phyloP scores from a whole-genome alignment of 2,797 vertebrate genomes.

The Peromyscus attwateri region DNA sequence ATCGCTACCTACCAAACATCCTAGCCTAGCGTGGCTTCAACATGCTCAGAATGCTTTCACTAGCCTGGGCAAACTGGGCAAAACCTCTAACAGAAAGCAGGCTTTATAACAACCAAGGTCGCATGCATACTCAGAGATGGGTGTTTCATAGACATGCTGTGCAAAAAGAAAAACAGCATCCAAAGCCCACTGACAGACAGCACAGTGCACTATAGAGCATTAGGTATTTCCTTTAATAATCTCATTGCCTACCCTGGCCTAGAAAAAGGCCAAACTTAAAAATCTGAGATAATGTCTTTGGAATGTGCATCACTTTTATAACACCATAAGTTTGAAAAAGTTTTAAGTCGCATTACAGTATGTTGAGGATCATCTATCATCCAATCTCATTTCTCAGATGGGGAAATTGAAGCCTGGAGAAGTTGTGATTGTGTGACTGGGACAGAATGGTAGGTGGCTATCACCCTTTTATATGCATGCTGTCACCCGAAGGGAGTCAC shows the following conservation, averaged over 20 bases:
- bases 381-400: neutral
- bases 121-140: neutral
- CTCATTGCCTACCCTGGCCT: neutral
- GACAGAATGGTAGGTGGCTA: neutral
- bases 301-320: neutral
- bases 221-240: neutral
- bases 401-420: neutral
- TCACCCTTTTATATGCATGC: neutral
- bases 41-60: neutral
- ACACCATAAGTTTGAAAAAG: neutral
- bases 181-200: neutral
- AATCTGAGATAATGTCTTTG: neutral
- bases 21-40: neutral
- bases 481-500: neutral
- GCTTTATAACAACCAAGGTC: neutral
- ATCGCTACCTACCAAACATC: neutral
- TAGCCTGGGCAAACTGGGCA: neutral
- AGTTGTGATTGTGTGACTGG: too few species aligned
- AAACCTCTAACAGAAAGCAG: neutral
- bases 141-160: neutral
- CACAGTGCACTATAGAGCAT: neutral
- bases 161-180: neutral
- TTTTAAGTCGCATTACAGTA: neutral
- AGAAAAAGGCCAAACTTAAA: neutral
- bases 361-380: neutral